Evolutionary conservation across 2,888 invertebrate genomes (phyloP), one percentile per base, ranked within the genome.

Genomic region (Ophioninae sp.): DNA sequence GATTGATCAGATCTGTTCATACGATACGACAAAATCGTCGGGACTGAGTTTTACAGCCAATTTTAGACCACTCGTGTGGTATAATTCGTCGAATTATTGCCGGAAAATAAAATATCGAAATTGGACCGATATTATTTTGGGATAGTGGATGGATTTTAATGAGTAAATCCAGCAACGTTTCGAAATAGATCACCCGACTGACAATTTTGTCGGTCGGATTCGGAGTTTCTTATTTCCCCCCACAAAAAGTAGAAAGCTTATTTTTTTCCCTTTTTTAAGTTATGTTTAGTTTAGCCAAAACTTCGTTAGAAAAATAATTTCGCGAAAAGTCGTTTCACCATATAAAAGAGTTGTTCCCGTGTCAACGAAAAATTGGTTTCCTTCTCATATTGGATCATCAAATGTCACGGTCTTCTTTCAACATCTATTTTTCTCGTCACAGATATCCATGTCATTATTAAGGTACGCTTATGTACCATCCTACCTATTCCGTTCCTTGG

Each of bases 91-190:
- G 56, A 58, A 30, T 30, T 76, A 13, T 23, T 30, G 68, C 76
- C 37, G 22, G 20, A 17, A 20, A 17, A 37, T 71, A 2, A 23
- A 58, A 39, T 51, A 61, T 41, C n/a, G 76, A 72, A 83, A 75
- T 75, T 56, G 64, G 37, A 67, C 71, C 39, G 39, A 23, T 67
- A 76, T 73, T 39, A 67, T 63, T 68, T 72, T 73, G 63, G 51
- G 58, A 71, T 71, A 9, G 10, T 13, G 0, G 17, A n/a, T 39
- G 39, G 39, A 39, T 2, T 1, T 39, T 39, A 39, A 65, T 39
- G 39, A 65, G 6, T 37, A n/a, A 39, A 7, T 20, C 39, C 8
- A 39, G n/a, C 37, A 0, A 6, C 37, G 64, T 20, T 17, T 2
- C n/a, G 37, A 64, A 39, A 39, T 37, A 37, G n/a, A 39, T 13